These are phyloP conservation scores for Oikopleura vanhoeffeni DNA, from an alignment of 23 tunicate species.

Conservation along the genomic window DNA sequence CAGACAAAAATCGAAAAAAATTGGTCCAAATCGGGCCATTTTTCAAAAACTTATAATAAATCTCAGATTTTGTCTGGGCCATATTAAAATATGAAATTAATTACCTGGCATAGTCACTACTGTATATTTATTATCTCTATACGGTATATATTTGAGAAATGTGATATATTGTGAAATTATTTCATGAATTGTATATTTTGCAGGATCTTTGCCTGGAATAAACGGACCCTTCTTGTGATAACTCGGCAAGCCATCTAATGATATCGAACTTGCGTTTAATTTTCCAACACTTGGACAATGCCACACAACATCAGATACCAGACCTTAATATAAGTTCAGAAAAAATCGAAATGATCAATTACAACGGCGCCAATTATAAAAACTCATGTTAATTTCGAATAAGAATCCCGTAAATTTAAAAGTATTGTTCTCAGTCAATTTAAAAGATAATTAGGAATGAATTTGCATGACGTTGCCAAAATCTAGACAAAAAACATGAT, in stretches of 20 bases:
- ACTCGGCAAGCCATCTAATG: not conserved
- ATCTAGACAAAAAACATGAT: too few species aligned
- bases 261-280: not conserved
- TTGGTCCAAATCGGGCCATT: too few species aligned
- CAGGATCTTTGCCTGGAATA: not conserved
- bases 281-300: not conserved
- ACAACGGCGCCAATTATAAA: not conserved
- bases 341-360: too few species aligned
- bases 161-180: not conserved
- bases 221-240: not conserved
- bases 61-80: too few species aligned
- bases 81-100: too few species aligned
- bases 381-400: not conserved
- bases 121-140: not conserved
- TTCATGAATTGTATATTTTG: not conserved
- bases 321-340: too few species aligned
- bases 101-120: not conserved
- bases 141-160: not conserved
- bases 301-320: not conserved
- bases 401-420: not conserved
- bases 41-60: too few species aligned
- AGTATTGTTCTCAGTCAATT: too few species aligned
- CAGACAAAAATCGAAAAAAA: too few species aligned
- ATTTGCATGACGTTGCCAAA: too few species aligned
- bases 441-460: too few species aligned